Conservation (phyloP, 2,888 invertebrate genomes). For the Hirtodrosophila trivittata region DNA sequence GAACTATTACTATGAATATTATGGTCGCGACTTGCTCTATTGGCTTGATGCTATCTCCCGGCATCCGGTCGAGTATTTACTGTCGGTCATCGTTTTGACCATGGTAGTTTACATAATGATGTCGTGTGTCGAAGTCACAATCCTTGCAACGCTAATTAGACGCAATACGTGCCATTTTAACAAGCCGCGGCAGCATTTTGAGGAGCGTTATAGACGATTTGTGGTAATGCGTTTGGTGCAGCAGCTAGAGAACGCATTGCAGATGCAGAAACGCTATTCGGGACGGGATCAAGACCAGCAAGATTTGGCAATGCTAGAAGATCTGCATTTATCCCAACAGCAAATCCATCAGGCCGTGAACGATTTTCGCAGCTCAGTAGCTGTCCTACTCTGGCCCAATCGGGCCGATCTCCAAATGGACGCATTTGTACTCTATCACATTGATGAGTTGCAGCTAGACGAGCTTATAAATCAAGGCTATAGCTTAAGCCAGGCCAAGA, state of each 20-base stretch:
- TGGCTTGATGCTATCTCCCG: constrained; percentile 42
- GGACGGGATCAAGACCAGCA: background rate
- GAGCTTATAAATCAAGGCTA: constrained; percentile 41
- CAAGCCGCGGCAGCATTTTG: constrained; percentile 39
- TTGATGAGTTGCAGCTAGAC: constrained; percentile 43
- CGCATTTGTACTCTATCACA: constrained; percentile 45
- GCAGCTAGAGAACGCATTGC: constrained; percentile 51
- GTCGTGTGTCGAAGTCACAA: constrained; percentile 36
- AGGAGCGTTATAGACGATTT: constrained; percentile 55
- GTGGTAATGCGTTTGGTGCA: constrained; percentile 60
- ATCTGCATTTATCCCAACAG: constrained; percentile 37
- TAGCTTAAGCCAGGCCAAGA: constrained; percentile 20
- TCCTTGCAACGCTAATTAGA: constrained; percentile 29
- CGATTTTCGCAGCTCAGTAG: constrained; percentile 56
- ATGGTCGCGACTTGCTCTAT: constrained; percentile 49
- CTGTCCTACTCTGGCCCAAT: constrained; percentile 53
- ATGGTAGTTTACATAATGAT: constrained; percentile 31
- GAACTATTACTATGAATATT: constrained; percentile 42
- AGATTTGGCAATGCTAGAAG: constrained; percentile 12
- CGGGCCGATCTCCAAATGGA: constrained; percentile 48
- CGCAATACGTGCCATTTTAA: constrained; percentile 28
- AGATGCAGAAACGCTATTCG: constrained; percentile 27
- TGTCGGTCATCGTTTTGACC: constrained; percentile 36
- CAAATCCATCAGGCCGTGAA: constrained; percentile 50
- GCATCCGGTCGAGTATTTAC: constrained; percentile 26